Percentiles rank a stretch among this genome's conserved stretches.
These are phyloP conservation scores for Halcyon smyrnensis DNA, from an alignment of 2,797 vertebrate genomes.

Conservation along the genomic window DNA sequence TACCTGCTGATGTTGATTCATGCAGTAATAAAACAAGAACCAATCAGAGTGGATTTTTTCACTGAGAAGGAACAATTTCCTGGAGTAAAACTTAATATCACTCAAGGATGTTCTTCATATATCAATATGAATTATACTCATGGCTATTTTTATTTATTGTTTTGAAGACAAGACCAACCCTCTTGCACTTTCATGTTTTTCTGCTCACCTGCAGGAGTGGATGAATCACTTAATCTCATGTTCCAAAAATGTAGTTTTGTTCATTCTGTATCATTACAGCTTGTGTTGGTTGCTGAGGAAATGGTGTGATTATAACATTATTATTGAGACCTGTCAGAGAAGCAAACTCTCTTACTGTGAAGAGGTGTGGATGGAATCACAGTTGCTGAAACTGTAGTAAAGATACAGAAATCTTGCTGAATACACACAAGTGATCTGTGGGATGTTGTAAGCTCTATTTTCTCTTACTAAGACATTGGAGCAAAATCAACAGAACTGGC, in stretches of 20 bases:
- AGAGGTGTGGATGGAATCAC: background rate
- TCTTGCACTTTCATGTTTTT: background rate
- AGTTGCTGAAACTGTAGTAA: background rate
- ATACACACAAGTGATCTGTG: background rate
- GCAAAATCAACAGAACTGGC: background rate
- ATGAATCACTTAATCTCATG: constrained; percentile 21
- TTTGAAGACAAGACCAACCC: background rate
- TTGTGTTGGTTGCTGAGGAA: constrained; percentile 18
- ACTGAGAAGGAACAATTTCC: background rate
- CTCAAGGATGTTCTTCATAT: background rate
- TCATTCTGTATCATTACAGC: constrained; percentile 43
- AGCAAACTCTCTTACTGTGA: background rate
- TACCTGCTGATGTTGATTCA: background rate
- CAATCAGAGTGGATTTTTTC: background rate
- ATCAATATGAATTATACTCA: background rate
- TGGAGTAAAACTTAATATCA: background rate
- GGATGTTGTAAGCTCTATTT: background rate
- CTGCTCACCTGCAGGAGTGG: background rate
- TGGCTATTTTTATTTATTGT: constrained; percentile 10
- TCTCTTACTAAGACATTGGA: background rate
- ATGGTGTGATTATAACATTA: constrained; percentile 15
- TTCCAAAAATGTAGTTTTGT: constrained; percentile 36
- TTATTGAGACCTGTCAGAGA: constrained; percentile 1
- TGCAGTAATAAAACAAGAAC: background rate
- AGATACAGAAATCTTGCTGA: background rate